phyloP scores from a whole-genome alignment of 2,888 invertebrate genomes.

The Cremastinae sp. region DNA sequence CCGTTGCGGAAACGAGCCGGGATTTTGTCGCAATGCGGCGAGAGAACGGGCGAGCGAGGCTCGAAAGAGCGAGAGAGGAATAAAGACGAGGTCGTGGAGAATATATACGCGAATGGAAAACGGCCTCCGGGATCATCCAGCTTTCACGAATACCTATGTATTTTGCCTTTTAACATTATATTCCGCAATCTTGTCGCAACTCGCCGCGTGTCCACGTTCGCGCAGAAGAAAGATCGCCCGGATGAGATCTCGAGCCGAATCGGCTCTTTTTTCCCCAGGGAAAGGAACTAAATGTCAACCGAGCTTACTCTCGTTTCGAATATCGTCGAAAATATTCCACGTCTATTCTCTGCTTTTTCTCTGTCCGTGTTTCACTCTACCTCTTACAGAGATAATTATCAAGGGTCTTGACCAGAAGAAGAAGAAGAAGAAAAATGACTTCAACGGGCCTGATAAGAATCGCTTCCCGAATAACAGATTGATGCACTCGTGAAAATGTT shows the following conservation, averaged over 20 bases:
- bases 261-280: slow-evolving; percentile 27
- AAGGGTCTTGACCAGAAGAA: not conserved
- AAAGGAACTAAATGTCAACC: slow-evolving; percentile 34
- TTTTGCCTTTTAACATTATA: slow-evolving; percentile 16
- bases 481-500: slow-evolving; percentile 4
- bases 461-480: slow-evolving; percentile 5
- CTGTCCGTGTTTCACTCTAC: too few species aligned
- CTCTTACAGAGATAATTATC: too few species aligned
- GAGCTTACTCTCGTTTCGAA: slow-evolving; percentile 26
- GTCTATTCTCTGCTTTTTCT: too few species aligned
- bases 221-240: slow-evolving; percentile 10
- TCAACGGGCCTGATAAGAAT: slow-evolving; percentile 14
- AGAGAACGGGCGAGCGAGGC: slow-evolving; percentile 17
- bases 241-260: slow-evolving; percentile 45
- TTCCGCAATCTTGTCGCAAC: slow-evolving; percentile 26
- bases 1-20: slow-evolving; percentile 51
- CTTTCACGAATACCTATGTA: slow-evolving; percentile 2
- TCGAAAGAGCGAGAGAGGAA: not conserved
- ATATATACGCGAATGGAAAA: slow-evolving; percentile 44
- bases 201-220: slow-evolving; percentile 19
- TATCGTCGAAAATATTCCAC: too few species aligned
- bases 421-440: not conserved
- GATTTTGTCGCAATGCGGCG: slow-evolving; percentile 64
- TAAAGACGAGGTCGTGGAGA: slow-evolving; percentile 39
- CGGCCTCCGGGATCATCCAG: slow-evolving; percentile 57